Evolutionary conservation across 2,797 vertebrate species (phyloP).

Genomic region (Nyctibius grandis): DNA sequence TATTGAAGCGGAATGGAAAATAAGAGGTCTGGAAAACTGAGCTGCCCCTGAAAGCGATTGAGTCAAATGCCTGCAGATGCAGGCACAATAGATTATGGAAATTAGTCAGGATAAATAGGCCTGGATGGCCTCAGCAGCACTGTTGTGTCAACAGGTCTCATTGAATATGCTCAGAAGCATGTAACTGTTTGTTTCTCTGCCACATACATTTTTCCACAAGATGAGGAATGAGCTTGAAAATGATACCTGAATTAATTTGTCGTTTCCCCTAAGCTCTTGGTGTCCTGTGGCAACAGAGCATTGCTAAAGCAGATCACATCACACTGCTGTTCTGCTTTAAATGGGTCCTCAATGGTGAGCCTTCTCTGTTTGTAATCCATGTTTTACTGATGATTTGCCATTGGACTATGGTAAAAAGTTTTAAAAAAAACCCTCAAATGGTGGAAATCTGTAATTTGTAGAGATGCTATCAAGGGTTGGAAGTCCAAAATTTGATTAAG

Average conservation of each 20-base stretch:
- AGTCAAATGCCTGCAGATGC: background rate
- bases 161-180: background rate
- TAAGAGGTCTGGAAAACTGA: background rate
- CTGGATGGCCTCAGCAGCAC: background rate
- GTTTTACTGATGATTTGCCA: background rate
- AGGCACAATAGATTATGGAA: conserved; percentile 6
- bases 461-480: background rate
- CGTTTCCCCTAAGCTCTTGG: background rate
- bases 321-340: background rate
- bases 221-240: background rate
- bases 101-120: background rate
- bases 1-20: background rate
- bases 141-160: background rate
- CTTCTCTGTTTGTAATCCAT: background rate
- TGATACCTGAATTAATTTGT: background rate
- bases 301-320: background rate
- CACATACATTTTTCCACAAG: background rate
- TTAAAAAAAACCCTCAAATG: background rate
- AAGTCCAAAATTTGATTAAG: background rate
- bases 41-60: background rate
- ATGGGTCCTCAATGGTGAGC: background rate
- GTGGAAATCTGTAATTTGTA: background rate
- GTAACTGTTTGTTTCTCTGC: conserved; percentile 11
- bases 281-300: background rate
- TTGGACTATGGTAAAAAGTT: background rate